Evolutionary conservation across 2,888 invertebrate species (phyloP), one percentile per base, ranked within the genome.

Genomic region (Plusia festucae): DNA sequence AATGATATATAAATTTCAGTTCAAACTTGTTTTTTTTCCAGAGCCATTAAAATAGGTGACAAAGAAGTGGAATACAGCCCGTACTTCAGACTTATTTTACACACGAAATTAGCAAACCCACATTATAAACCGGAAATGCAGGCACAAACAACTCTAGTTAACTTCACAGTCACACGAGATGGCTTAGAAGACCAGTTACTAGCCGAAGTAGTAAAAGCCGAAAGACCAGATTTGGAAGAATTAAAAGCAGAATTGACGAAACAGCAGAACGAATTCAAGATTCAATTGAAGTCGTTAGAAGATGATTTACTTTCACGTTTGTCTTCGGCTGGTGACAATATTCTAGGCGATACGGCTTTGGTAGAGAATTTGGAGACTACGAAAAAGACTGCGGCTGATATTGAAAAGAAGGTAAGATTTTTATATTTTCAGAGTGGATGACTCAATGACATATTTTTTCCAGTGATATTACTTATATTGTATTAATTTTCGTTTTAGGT

Each of bases 91-190:
- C 94, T 99, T 4, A 97, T 99, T 76, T 93, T 99, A 22, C 99
- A 99, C 84, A 99, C 99, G 0, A 99, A 99, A 93, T 91, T 99
- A 79, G 99, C 99, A 0, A 99, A 99, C 95, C 99, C 99, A 13
- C 99, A 99, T 94, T 99, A 99, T 90, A 98, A 99, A 88, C 99
- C 99, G 0, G 99, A 99, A 95, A 98, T 99, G 98, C 99, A 99
- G 93, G 99, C 99, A 15, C 99, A 99, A 94, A 98, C 99, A 0
- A 99, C 99, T 1, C 95, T 99, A 67, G 99, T 99, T 75, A 99
- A 99, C 93, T 99, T 99, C 86, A 99, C 99, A 11, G 99, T 99
- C 8, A 99, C 99, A 8, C 96, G 98, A 84, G 99, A 99, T 88
- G 99, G 99, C 9, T 94, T 99, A 54, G 99, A 99, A 95, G 99